A percentile compares a stretch with the other conserved stretches of the same genome.
These are phyloP conservation scores for Troides oblongomaculatus DNA, from an alignment of 2,888 invertebrate genomes.

Conservation along the genomic window DNA sequence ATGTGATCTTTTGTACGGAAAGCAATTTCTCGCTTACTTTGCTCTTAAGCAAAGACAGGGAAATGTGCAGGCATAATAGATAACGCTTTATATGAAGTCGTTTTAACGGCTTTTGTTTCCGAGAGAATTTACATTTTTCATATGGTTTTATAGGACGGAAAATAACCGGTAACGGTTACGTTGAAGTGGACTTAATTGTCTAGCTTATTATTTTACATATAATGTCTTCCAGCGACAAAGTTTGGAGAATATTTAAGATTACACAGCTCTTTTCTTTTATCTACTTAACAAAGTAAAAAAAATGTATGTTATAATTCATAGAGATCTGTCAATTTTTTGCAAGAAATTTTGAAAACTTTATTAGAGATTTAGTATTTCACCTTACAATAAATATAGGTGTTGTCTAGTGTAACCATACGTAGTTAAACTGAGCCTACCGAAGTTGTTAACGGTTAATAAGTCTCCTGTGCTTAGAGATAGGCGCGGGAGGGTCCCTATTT, in stretches of 20 bases:
- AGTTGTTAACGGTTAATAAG: slow-evolving; percentile 15
- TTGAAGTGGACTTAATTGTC: slow-evolving; percentile 56
- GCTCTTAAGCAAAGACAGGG: slow-evolving; percentile 60
- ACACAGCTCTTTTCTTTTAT: no score
- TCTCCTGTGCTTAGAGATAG: slow-evolving; percentile 15
- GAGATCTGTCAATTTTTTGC: no score
- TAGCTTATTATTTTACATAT: slow-evolving; percentile 42
- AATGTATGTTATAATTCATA: no score
- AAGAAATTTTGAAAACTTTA: no score
- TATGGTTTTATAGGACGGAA: slow-evolving; percentile 51
- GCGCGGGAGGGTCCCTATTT: slow-evolving; percentile 9
- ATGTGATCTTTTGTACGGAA: slow-evolving; percentile 56
- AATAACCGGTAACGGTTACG: slow-evolving; percentile 56
- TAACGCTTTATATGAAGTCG: slow-evolving; percentile 64
- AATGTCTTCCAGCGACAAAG: background rate
- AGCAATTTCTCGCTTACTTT: slow-evolving; percentile 73
- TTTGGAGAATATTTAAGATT: no score
- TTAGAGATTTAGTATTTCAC: no score
- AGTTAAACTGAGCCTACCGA: slow-evolving; percentile 14
- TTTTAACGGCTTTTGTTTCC: slow-evolving; percentile 68
- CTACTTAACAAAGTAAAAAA: no score
- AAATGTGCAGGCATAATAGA: slow-evolving; percentile 67
- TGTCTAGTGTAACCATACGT: slow-evolving; percentile 29
- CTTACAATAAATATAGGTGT: background rate
- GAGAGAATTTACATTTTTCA: slow-evolving; percentile 69